Percentiles rank a stretch among this genome's conserved stretches.
Conservation (phyloP, 2,797 vertebrate genomes). For the Protonibea diacanthus region DNA sequence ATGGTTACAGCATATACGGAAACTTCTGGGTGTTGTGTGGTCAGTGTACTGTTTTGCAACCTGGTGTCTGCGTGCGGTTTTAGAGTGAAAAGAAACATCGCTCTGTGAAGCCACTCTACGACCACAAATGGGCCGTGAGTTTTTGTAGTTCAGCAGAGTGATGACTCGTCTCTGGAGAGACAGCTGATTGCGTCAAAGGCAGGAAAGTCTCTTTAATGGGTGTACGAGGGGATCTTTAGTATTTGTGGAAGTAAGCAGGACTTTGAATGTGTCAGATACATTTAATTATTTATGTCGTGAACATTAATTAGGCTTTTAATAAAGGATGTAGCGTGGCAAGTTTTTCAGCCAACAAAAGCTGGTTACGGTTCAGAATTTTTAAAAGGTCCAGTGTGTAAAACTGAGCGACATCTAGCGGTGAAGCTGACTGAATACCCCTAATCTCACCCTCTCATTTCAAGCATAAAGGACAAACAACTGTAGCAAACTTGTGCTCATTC, state of each 20-base stretch:
- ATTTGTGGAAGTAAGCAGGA: neutral
- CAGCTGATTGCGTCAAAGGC: neutral
- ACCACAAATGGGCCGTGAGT: constrained; percentile 6
- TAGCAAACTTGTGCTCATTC: too few species aligned
- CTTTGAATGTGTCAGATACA: neutral
- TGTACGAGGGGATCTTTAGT: neutral
- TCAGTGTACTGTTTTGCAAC: neutral
- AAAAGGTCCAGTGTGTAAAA: too few species aligned
- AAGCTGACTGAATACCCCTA: neutral
- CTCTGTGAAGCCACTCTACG: constrained; percentile 1
- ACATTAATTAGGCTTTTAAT: neutral
- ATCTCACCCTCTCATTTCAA: neutral
- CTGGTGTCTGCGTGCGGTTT: neutral
- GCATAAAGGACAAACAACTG: too few species aligned
- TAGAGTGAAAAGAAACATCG: constrained; percentile 11
- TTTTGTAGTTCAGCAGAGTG: neutral
- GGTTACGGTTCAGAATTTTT: neutral
- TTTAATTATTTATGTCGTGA: neutral
- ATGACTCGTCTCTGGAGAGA: neutral
- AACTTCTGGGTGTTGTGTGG: neutral
- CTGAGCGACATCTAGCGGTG: too few species aligned
- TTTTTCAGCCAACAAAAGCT: neutral
- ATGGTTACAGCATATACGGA: neutral
- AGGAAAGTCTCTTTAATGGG: neutral
- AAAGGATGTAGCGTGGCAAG: neutral